Conservation (phyloP, 2,888 invertebrate genomes). For the Eilema caniola region DNA sequence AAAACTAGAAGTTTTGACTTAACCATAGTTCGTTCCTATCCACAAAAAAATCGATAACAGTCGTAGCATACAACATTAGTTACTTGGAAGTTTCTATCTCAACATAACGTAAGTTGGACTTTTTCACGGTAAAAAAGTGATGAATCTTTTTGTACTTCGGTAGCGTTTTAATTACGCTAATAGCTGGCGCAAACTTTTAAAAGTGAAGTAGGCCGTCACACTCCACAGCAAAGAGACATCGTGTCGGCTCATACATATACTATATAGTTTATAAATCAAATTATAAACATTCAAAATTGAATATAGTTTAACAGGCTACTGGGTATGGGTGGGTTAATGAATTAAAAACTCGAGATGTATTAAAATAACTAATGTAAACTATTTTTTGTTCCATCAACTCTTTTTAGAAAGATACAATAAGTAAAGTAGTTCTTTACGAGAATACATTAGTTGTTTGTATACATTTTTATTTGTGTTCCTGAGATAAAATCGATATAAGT, state of each 20-base stretch:
- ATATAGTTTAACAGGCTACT: not conserved
- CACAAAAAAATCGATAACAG: not conserved
- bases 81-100: conserved; percentile 28
- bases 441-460: not conserved
- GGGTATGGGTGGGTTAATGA: not conserved
- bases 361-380: not conserved
- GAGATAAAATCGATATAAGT: not conserved
- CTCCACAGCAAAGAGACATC: conserved; percentile 70
- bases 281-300: conserved; percentile 8
- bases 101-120: conserved; percentile 59
- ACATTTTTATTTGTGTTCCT: not conserved
- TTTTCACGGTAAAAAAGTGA: conserved; percentile 58
- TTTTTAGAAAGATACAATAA: not conserved
- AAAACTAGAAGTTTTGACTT: not conserved
- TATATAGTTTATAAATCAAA: conserved; percentile 25
- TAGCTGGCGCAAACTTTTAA: conserved; percentile 76
- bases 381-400: not conserved
- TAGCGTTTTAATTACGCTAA: conserved; percentile 85
- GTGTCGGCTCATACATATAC: conserved; percentile 57
- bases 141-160: conserved; percentile 76
- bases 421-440: not conserved
- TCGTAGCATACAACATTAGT: not conserved
- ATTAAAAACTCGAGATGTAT: too few relatives aligned
- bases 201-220: conserved; percentile 80
- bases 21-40: not conserved